Percentiles rank a stretch among this genome's conserved stretches.
Conservation (phyloP, 2,797 vertebrate genomes). For the Tragopan temminckii region DNA sequence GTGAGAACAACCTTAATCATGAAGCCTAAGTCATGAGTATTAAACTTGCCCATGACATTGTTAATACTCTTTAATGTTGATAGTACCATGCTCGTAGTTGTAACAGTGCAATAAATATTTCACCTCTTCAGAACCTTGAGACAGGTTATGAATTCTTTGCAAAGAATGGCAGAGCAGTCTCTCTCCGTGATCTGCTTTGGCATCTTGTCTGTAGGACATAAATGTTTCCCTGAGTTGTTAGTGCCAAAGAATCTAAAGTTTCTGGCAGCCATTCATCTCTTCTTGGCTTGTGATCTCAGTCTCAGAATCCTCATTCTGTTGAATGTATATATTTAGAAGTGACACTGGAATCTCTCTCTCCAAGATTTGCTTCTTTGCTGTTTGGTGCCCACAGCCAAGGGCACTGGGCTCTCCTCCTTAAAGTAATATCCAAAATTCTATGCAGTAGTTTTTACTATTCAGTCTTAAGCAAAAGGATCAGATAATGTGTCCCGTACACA, state of each 20-base stretch:
- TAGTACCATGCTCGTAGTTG: neutral
- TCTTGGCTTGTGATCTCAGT: constrained; percentile 9
- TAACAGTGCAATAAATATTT: neutral
- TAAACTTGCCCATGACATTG: neutral
- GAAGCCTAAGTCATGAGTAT: neutral
- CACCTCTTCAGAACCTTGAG: constrained; percentile 14
- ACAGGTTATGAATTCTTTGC: neutral
- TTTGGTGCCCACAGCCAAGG: neutral
- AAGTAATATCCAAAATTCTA: neutral
- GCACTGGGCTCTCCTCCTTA: neutral
- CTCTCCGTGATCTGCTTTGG: constrained; percentile 25
- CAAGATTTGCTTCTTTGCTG: neutral
- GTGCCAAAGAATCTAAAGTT: constrained; percentile 25
- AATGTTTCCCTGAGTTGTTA: constrained; percentile 11
- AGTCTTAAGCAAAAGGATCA: neutral
- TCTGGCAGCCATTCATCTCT: constrained; percentile 37
- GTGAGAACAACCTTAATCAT: neutral
- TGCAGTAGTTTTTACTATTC: neutral
- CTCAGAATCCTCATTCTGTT: neutral
- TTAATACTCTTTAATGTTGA: neutral
- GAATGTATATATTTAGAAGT: neutral
- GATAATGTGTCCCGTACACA: neutral
- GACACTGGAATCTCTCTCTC: neutral
- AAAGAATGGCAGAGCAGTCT: neutral
- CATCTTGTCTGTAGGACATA: neutral